These are phyloP conservation scores for Grus americana DNA, from an alignment of 2,113 vertebrate genomes.

Conservation along the genomic window DNA sequence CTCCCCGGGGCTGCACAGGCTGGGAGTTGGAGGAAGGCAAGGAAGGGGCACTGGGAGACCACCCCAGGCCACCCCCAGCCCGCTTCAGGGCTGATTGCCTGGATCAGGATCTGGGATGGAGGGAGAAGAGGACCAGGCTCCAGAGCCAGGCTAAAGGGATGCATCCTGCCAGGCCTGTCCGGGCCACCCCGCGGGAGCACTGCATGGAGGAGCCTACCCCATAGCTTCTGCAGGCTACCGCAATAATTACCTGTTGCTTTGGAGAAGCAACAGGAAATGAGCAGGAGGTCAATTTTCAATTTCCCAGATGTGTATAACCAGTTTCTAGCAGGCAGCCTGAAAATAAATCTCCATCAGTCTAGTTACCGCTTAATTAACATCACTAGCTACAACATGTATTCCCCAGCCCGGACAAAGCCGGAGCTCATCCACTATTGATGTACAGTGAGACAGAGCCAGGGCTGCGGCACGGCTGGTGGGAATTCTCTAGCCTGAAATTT, in stretches of 20 bases:
- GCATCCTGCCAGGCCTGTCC: neutral
- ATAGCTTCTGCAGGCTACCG: neutral
- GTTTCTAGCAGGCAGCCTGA: conserved; percentile 16
- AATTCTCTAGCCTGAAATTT: neutral
- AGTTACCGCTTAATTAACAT: conserved; percentile 44
- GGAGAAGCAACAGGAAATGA: conserved; percentile 6
- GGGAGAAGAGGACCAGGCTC: neutral
- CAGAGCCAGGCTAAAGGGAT: neutral
- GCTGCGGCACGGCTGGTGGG: neutral
- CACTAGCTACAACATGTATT: neutral
- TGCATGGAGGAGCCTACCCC: neutral
- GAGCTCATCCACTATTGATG: neutral
- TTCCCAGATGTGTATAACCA: conserved; percentile 19
- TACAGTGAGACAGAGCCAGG: neutral
- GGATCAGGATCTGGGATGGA: neutral
- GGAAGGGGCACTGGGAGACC: neutral
- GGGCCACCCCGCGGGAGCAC: neutral
- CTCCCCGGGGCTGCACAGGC: neutral
- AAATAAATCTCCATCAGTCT: conserved; percentile 49
- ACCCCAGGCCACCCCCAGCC: neutral
- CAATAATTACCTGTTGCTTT: neutral
- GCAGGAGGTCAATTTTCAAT: conserved; percentile 49
- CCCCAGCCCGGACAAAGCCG: neutral
- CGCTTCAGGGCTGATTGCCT: neutral
- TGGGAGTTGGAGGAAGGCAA: neutral